Evolutionary conservation across 2,797 vertebrate species (phyloP).

Genomic region (Clarias laeviceps): DNA sequence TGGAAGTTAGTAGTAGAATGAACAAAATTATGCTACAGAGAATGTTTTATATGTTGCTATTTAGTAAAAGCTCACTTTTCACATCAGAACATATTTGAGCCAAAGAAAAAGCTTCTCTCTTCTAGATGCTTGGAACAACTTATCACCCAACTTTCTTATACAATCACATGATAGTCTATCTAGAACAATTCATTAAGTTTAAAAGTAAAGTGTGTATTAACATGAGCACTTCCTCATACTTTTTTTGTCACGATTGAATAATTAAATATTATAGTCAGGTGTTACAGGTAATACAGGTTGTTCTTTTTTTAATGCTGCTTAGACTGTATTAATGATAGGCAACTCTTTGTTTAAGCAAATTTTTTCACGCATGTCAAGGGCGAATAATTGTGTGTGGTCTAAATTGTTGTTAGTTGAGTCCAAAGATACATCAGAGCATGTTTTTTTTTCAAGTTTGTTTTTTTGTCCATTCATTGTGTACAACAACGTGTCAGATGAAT

Average conservation of each 20-base stretch:
- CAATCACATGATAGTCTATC: not conserved
- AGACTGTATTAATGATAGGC: not conserved
- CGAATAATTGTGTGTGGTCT: no score
- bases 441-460: no score
- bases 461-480: no score
- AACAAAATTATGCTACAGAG: not conserved
- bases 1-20: not conserved
- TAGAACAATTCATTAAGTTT: not conserved
- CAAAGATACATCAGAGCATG: no score
- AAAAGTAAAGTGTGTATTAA: not conserved
- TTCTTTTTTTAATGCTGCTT: not conserved
- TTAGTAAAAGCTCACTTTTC: not conserved
- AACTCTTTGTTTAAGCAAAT: not conserved
- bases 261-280: no score
- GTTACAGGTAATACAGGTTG: no score
- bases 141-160: no score
- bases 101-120: not conserved
- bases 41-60: not conserved
- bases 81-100: not conserved
- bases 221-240: constrained; percentile 4
- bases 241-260: not conserved
- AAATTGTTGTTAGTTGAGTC: no score
- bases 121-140: not conserved
- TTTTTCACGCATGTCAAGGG: not conserved
- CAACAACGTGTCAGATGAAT: no score